These are phyloP conservation scores for Eumeta japonica DNA, from an alignment of 1,140 invertebrate genomes.

Conservation along the genomic window DNA sequence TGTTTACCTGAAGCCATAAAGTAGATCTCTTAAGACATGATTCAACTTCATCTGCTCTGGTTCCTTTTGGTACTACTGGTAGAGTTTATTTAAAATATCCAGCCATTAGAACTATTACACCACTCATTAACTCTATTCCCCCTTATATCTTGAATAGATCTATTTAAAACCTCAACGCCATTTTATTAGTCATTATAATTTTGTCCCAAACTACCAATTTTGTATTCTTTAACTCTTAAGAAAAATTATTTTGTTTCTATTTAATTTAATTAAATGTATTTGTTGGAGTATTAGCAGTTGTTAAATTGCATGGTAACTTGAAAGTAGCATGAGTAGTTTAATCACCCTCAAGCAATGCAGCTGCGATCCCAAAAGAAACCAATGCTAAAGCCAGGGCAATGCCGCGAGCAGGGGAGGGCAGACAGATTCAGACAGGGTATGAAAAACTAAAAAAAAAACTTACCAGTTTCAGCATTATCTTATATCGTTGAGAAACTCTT, in stretches of 20 bases:
- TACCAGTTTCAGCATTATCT: constrained; percentile 45
- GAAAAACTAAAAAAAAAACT: constrained; percentile 48
- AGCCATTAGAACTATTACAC: constrained; percentile 30
- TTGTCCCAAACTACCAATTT: constrained; percentile 33
- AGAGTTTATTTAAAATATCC: constrained; percentile 54
- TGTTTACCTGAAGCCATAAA: constrained; percentile 35
- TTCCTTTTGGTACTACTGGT: constrained; percentile 38
- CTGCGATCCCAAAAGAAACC: constrained; percentile 59
- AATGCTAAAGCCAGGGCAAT: constrained; percentile 52
- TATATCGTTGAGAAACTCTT: too few relatives aligned
- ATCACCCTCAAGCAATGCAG: constrained; percentile 53
- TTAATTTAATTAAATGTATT: too few relatives aligned
- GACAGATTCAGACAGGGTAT: too few relatives aligned
- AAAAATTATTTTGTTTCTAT: constrained; percentile 21
- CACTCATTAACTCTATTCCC: constrained; percentile 25
- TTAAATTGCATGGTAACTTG: constrained; percentile 28
- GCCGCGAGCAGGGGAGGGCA: constrained; percentile 25
- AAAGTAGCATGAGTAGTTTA: constrained; percentile 57
- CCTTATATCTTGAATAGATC: constrained; percentile 9
- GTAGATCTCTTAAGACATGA: constrained; percentile 14
- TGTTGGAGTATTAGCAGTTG: constrained; percentile 16
- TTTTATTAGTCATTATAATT: constrained; percentile 33
- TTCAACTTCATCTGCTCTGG: constrained; percentile 43
- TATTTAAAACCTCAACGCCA: constrained; percentile 19
- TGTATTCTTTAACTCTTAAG: constrained; percentile 21